Percentiles rank a stretch among this genome's conserved stretches.
Conservation (phyloP, 2,797 vertebrate genomes). For the Xiphophorus birchmanni region DNA sequence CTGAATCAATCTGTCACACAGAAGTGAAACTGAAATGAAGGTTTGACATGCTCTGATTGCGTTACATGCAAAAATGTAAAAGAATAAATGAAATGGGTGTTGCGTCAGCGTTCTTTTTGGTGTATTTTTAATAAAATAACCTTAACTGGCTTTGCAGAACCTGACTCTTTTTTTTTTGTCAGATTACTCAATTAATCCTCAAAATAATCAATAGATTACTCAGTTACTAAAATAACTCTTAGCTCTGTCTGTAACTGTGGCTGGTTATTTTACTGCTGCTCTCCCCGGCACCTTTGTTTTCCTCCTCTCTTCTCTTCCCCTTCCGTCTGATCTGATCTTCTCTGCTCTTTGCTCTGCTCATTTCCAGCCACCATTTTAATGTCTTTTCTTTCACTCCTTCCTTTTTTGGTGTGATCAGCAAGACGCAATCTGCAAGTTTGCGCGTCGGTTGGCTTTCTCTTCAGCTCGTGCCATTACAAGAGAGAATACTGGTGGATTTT, state of each 20-base stretch:
- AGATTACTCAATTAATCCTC: too few species aligned
- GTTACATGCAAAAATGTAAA: too few species aligned
- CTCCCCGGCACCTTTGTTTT: slow-evolving; percentile 47
- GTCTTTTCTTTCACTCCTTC: not conserved
- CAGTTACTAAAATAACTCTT: too few species aligned
- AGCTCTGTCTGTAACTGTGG: not conserved
- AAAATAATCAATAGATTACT: too few species aligned
- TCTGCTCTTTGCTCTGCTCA: not conserved
- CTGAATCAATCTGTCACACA: too few species aligned
- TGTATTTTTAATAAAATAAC: too few species aligned
- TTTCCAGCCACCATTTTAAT: slow-evolving; percentile 8
- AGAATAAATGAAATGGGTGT: too few species aligned
- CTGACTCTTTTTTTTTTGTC: too few species aligned
- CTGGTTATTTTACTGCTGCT: slow-evolving; percentile 16
- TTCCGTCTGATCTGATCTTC: slow-evolving; percentile 20
- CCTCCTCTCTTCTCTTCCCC: not conserved
- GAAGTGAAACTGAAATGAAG: too few species aligned
- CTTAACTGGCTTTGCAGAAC: too few species aligned
- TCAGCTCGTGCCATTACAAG: not conserved
- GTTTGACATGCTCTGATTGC: too few species aligned
- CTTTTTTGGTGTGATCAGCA: not conserved
- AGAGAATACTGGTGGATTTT: slow-evolving; percentile 3
- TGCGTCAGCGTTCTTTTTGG: too few species aligned
- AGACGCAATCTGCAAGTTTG: not conserved
- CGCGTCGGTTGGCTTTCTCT: not conserved